Percentiles rank a stretch among this genome's conserved stretches.
Evolutionary conservation across 2,888 invertebrate species (phyloP).

Genomic region (Tholera decimalis): DNA sequence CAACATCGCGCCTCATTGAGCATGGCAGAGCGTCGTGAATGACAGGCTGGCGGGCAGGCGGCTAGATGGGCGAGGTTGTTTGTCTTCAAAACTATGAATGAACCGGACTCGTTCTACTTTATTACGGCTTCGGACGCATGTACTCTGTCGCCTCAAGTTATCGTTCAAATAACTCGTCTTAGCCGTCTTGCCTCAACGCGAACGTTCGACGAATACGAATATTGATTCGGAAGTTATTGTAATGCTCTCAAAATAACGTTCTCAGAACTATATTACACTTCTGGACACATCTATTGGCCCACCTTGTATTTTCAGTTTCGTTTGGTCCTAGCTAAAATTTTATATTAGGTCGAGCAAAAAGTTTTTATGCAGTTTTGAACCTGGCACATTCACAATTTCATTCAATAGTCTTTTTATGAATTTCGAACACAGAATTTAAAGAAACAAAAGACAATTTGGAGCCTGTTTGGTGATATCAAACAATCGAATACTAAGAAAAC

Average conservation of each 20-base stretch:
- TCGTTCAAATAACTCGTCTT: constrained; percentile 54
- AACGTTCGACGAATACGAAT: constrained; percentile 51
- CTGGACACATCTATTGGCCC: no score
- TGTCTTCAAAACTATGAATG: constrained; percentile 76
- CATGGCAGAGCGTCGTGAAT: constrained; percentile 65
- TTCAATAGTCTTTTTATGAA: no score
- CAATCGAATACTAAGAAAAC: no score
- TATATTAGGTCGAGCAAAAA: no score
- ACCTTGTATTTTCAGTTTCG: no score
- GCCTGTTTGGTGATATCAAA: no score
- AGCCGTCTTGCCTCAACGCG: constrained; percentile 40
- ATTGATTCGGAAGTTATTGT: constrained; percentile 62
- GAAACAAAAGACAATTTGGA: no score
- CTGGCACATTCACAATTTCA: no score
- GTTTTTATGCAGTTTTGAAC: no score
- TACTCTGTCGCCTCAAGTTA: constrained; percentile 45
- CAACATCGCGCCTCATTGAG: constrained; percentile 73
- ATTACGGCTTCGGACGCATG: constrained; percentile 45
- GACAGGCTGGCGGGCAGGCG: constrained; percentile 68
- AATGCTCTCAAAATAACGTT: constrained; percentile 56
- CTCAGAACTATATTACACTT: constrained; percentile 59
- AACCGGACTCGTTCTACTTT: constrained; percentile 66
- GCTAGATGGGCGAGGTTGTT: constrained; percentile 70
- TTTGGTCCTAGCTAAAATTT: no score
- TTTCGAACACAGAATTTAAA: no score